Percentiles rank a stretch among this genome's conserved stretches.
These are phyloP conservation scores for Drosophila orena DNA, from an alignment of 1,140 invertebrate species.

Conservation along the genomic window DNA sequence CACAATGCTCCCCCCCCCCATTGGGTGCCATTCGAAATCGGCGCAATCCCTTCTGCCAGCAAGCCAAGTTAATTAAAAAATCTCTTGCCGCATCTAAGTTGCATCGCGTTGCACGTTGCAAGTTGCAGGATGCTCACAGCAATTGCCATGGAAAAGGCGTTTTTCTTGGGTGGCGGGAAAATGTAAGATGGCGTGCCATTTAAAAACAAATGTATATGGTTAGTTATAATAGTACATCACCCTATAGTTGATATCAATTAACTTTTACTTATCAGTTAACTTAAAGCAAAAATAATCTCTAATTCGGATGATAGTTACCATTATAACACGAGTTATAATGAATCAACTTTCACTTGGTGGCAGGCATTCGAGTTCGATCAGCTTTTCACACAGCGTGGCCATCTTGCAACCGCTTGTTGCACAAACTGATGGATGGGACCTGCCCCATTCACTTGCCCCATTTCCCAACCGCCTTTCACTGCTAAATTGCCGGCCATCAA, in stretches of 20 bases:
- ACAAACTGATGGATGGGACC: slow-evolving; percentile 37
- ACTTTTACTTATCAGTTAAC: too few relatives aligned
- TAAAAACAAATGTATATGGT: too few relatives aligned
- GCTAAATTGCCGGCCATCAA: slow-evolving; percentile 37
- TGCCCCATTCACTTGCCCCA: neutral
- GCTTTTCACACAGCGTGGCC: neutral
- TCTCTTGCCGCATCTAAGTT: slow-evolving; percentile 37
- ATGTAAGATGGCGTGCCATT: too few relatives aligned
- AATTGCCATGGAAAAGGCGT: too few relatives aligned
- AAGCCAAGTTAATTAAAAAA: slow-evolving; percentile 53
- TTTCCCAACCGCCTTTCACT: slow-evolving; percentile 16
- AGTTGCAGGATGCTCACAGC: too few relatives aligned
- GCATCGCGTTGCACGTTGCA: too few relatives aligned
- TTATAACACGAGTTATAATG: too few relatives aligned
- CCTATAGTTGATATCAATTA: too few relatives aligned
- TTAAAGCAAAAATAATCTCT: too few relatives aligned
- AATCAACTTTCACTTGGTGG: neutral
- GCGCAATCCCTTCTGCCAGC: neutral
- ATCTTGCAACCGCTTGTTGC: slow-evolving; percentile 42
- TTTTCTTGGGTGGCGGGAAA: too few relatives aligned
- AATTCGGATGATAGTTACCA: too few relatives aligned
- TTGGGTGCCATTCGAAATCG: slow-evolving; percentile 9
- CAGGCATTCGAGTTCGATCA: slow-evolving; percentile 8
- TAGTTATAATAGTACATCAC: too few relatives aligned
- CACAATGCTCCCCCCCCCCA: neutral